These are phyloP conservation scores for Eublepharis macularius DNA, from an alignment of 2,113 vertebrate species.

Conservation along the genomic window DNA sequence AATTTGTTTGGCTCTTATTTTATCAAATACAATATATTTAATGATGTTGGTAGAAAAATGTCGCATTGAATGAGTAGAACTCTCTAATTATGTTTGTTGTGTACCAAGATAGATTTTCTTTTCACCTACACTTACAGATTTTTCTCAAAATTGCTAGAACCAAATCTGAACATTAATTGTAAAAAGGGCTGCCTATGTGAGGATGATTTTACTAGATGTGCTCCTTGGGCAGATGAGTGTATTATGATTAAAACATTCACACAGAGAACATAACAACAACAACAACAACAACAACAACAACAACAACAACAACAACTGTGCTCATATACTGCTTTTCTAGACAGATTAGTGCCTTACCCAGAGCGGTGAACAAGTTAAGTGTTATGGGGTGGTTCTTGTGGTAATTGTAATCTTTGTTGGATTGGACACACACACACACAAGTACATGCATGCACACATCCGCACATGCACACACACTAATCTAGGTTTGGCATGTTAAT, in stretches of 20 bases:
- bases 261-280: neutral
- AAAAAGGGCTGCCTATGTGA: neutral
- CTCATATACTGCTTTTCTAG: no score
- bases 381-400: neutral
- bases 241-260: neutral
- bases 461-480: no score
- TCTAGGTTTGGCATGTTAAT: neutral
- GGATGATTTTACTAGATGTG: neutral
- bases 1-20: slow-evolving; percentile 11
- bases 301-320: no score
- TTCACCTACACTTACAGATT: neutral
- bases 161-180: neutral
- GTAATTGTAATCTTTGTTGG: neutral
- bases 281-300: no score
- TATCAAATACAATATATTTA: slow-evolving; percentile 27
- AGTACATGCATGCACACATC: no score
- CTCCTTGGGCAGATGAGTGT: neutral
- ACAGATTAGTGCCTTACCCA: no score
- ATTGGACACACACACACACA: no score
- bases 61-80: neutral
- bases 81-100: neutral
- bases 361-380: no score
- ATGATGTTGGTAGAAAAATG: neutral
- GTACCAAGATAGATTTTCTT: neutral
- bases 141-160: neutral